Evolutionary conservation across 37 sponge, comb jelly and placozoan genomes (phyloP).

Genomic region (Axinella damicornis): DNA sequence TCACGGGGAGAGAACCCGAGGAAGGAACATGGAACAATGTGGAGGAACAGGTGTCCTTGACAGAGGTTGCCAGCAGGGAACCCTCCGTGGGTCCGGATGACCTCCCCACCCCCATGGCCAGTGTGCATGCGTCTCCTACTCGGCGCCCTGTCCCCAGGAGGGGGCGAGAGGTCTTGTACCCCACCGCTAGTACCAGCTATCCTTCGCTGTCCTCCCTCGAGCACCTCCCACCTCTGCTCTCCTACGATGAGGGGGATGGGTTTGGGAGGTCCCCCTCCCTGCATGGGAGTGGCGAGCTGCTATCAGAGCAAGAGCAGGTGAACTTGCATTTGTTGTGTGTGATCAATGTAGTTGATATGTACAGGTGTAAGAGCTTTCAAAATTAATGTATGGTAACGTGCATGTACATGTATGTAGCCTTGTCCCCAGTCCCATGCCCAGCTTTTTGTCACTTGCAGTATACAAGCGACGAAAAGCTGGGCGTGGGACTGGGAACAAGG

Average conservation of each 20-base stretch:
- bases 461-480: no score
- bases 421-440: no score
- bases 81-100: no score
- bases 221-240: constrained; percentile 77
- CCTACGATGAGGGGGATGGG: constrained; percentile 70
- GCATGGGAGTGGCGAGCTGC: constrained; percentile 19
- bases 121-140: no score
- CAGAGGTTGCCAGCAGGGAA: neutral
- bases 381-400: no score
- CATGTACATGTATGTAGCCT: no score
- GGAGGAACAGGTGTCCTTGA: neutral
- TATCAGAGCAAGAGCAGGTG: constrained; percentile 82
- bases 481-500: no score
- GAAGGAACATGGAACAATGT: neutral
- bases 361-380: no score
- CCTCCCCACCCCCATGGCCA: no score
- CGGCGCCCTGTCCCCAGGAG: neutral
- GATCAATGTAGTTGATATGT: no score
- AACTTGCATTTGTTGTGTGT: no score
- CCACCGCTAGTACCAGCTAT: constrained; percentile 2
- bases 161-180: neutral
- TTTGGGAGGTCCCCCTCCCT: constrained; percentile 69
- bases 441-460: no score
- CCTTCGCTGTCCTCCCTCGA: constrained; percentile 41
- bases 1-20: neutral